Percentiles rank a stretch among this genome's conserved stretches.
These are phyloP conservation scores for Phenacoccus solenopsis DNA, from an alignment of 1,140 invertebrate genomes.

Conservation along the genomic window DNA sequence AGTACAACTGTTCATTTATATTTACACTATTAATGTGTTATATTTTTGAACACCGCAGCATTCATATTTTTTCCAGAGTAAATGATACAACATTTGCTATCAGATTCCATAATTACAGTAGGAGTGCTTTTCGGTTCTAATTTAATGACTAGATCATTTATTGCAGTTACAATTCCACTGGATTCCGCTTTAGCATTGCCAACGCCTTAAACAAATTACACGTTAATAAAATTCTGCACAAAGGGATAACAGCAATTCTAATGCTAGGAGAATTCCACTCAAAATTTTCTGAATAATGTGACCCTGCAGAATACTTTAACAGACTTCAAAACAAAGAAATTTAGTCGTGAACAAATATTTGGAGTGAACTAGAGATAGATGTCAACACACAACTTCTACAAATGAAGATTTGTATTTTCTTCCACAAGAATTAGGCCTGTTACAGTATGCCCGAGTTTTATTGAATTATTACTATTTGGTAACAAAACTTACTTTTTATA, in stretches of 20 bases:
- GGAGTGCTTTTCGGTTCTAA: conserved; percentile 20
- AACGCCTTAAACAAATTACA: conserved; percentile 11
- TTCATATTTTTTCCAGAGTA: neutral
- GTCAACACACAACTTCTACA: neutral
- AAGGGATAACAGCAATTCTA: no score
- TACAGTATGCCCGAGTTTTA: neutral
- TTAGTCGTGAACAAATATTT: neutral
- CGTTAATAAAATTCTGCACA: no score
- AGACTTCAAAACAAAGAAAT: neutral
- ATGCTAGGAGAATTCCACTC: neutral
- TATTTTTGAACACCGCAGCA: conserved; percentile 2
- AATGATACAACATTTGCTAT: conserved; percentile 10
- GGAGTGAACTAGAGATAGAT: neutral
- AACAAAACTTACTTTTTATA: conserved; percentile 17
- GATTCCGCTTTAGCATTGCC: conserved; percentile 24
- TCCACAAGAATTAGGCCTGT: neutral
- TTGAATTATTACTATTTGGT: conserved; percentile 18
- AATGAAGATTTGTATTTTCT: neutral
- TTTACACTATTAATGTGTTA: neutral
- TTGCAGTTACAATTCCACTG: conserved; percentile 24
- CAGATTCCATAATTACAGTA: conserved; percentile 14
- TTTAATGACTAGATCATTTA: conserved; percentile 24
- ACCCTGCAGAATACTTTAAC: neutral
- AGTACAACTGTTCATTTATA: neutral
- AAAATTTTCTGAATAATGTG: neutral